Conservation (phyloP, 2,888 invertebrate species). For the Hemicrepidius hirtus region DNA sequence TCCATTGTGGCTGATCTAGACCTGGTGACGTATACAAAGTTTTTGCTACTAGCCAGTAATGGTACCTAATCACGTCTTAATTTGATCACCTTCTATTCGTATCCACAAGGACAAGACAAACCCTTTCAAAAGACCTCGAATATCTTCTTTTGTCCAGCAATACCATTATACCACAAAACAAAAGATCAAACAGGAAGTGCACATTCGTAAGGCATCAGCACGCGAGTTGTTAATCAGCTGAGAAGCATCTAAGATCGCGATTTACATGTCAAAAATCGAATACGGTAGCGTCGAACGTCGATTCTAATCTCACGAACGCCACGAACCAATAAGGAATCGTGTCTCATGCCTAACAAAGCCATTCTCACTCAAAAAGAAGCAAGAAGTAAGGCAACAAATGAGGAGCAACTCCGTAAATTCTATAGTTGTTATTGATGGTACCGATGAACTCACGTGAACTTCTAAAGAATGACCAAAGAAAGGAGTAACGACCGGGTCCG, state of each 20-base stretch:
- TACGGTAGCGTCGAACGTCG: slow-evolving; percentile 22
- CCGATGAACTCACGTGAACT: slow-evolving; percentile 59
- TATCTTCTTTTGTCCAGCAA: neutral
- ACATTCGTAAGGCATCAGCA: neutral
- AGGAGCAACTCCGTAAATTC: slow-evolving; percentile 26
- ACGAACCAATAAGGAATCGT: slow-evolving; percentile 9
- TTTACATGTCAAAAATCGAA: slow-evolving; percentile 19
- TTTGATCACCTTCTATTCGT: neutral
- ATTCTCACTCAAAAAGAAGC: neutral
- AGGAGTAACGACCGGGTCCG: slow-evolving; percentile 61
- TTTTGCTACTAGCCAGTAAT: neutral
- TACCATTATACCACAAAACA: neutral
- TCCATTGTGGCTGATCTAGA: neutral
- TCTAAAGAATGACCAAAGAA: slow-evolving; percentile 56
- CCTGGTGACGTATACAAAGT: neutral
- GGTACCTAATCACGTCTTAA: slow-evolving; percentile 1
- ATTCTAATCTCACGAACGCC: slow-evolving; percentile 24
- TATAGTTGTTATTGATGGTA: slow-evolving; percentile 35
- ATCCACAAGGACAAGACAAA: slow-evolving; percentile 6
- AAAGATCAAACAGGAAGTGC: slow-evolving; percentile 15
- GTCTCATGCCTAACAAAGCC: slow-evolving; percentile 4
- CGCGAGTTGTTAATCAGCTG: slow-evolving; percentile 5
- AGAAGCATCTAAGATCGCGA: slow-evolving; percentile 5
- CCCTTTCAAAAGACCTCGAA: slow-evolving; percentile 7
- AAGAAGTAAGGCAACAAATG: slow-evolving; percentile 24